phyloP scores from a whole-genome alignment of 2,113 vertebrate genomes.

The Hiodon tergisus region DNA sequence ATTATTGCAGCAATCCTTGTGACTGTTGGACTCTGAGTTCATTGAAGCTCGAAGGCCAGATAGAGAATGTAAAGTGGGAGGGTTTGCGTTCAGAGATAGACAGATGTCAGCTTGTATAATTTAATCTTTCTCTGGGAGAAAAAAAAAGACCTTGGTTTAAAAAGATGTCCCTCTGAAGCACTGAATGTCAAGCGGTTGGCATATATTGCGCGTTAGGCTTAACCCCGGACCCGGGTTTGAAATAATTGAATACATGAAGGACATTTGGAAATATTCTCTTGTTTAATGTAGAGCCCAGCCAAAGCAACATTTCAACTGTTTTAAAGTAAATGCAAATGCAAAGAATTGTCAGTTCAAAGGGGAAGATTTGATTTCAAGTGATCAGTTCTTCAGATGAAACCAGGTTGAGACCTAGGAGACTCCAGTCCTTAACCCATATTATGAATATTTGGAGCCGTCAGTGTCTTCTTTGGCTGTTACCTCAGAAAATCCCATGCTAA shows the following conservation, averaged over 20 bases:
- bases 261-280: not conserved
- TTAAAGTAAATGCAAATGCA: slow-evolving; percentile 4
- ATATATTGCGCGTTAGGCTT: not conserved
- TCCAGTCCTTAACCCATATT: not conserved
- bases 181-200: not conserved
- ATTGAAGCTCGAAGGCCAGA: not conserved
- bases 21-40: not conserved
- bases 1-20: slow-evolving; percentile 15
- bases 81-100: not conserved
- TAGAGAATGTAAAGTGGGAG: not conserved
- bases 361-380: slow-evolving; percentile 11
- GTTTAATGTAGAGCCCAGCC: not conserved
- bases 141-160: not conserved
- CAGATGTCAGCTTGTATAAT: slow-evolving; percentile 31
- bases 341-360: slow-evolving; percentile 15
- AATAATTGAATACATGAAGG: not conserved
- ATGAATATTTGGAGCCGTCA: not conserved
- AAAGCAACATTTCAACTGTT: not conserved
- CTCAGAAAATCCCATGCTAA: no score
- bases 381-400: no score
- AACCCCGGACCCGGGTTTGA: not conserved
- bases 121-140: slow-evolving; percentile 16
- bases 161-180: not conserved
- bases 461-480: no score
- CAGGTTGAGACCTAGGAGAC: not conserved